phyloP scores from a whole-genome alignment of 1,140 invertebrate species.

The Macrobrachium rosenbergii region DNA sequence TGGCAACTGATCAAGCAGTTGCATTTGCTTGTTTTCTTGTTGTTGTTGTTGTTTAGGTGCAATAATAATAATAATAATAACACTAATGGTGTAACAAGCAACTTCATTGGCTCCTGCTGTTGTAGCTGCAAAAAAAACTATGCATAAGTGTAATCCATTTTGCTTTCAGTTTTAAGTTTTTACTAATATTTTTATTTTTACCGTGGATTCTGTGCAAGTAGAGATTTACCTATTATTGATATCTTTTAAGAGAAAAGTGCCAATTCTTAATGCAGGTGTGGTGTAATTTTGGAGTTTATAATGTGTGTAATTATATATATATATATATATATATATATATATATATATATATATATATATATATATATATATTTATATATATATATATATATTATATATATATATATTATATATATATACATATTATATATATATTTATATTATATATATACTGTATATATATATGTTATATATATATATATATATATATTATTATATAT shows the following conservation, averaged over 20 bases:
- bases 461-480: no score
- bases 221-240: not conserved
- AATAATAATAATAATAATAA: no score
- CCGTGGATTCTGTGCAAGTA: not conserved
- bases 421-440: not conserved
- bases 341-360: conserved; percentile 31
- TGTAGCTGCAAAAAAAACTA: no score
- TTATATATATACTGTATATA: not conserved
- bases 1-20: no score
- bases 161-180: not conserved
- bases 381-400: not conserved
- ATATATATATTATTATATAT: not conserved
- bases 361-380: not conserved
- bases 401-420: not conserved
- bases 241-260: not conserved
- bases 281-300: not conserved
- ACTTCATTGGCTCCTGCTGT: no score
- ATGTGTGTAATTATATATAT: no score
- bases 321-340: not conserved
- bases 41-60: no score
- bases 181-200: not conserved
- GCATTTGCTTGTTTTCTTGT: no score
- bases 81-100: no score
- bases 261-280: not conserved
- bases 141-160: no score